Percentiles rank a stretch among this genome's conserved stretches.
Conservation (phyloP, 2,797 vertebrate genomes). For the Phoebastria nigripes region DNA sequence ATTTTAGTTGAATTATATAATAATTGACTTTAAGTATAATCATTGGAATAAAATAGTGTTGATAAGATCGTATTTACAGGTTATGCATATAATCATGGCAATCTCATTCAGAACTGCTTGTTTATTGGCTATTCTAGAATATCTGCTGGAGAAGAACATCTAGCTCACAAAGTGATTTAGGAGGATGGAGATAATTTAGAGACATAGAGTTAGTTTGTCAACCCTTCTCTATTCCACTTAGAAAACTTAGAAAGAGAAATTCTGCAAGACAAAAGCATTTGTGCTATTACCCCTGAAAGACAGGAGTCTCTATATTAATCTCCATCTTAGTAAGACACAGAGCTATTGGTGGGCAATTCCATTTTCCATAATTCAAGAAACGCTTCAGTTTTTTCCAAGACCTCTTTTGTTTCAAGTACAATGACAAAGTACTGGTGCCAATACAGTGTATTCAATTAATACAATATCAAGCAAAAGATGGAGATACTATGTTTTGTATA, state of each 20-base stretch:
- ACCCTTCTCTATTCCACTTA: not conserved
- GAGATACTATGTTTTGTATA: not conserved
- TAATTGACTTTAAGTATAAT: not conserved
- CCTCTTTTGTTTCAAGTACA: not conserved
- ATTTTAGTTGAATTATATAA: constrained; percentile 2
- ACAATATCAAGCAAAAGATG: not conserved
- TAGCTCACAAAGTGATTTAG: not conserved
- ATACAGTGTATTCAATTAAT: not conserved
- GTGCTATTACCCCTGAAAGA: not conserved
- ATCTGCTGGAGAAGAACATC: not conserved
- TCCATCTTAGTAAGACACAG: not conserved
- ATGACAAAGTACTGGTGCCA: not conserved
- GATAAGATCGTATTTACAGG: not conserved
- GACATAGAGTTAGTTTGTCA: not conserved
- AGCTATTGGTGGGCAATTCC: not conserved
- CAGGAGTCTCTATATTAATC: not conserved
- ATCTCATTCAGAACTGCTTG: not conserved
- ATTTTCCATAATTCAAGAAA: not conserved
- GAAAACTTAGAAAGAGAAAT: not conserved
- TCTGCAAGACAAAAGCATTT: not conserved
- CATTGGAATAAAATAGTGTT: not conserved
- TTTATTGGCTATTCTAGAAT: not conserved
- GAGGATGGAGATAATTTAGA: not conserved
- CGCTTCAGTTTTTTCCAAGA: not conserved
- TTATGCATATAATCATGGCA: not conserved